A percentile compares a stretch with the other conserved stretches of the same genome.
phyloP scores from a whole-genome alignment of 2,888 invertebrate genomes.

The Spisula subtruncata region DNA sequence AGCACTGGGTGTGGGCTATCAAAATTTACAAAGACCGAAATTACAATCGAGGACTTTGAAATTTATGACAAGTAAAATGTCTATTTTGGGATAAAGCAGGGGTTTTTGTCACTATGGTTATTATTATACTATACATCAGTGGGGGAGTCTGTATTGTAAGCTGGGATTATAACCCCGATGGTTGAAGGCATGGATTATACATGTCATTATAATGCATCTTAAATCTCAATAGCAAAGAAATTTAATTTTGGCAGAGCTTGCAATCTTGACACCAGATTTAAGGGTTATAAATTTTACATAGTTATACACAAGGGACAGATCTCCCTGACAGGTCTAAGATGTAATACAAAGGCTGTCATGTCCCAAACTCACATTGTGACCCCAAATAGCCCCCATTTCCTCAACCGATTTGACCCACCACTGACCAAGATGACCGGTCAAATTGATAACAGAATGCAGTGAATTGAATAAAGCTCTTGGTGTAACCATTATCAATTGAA shows the following conservation, averaged over 20 bases:
- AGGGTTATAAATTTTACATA: slow-evolving; percentile 32
- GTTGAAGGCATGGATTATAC: background rate
- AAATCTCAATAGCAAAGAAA: background rate
- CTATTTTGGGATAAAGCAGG: background rate
- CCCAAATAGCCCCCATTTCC: slow-evolving; percentile 47
- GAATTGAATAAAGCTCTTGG: slow-evolving; percentile 25
- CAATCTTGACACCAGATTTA: slow-evolving; percentile 22
- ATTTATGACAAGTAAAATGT: too few relatives aligned
- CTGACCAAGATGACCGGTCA: slow-evolving; percentile 54
- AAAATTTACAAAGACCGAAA: too few relatives aligned
- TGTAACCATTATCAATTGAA: background rate
- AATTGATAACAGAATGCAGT: slow-evolving; percentile 22
- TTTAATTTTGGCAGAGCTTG: background rate
- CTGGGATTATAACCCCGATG: background rate
- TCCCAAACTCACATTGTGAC: slow-evolving; percentile 53
- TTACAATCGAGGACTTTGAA: too few relatives aligned
- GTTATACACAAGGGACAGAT: slow-evolving; percentile 27
- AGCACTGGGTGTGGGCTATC: too few relatives aligned
- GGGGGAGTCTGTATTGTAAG: background rate
- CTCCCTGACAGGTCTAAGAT: background rate
- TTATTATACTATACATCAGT: background rate
- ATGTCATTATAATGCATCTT: too few relatives aligned
- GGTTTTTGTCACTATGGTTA: background rate
- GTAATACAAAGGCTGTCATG: slow-evolving; percentile 42
- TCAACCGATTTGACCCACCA: slow-evolving; percentile 46